Base-by-base conservation (phyloP, 1,140 invertebrate genomes). In the Mactra quadrangularis region DNA sequence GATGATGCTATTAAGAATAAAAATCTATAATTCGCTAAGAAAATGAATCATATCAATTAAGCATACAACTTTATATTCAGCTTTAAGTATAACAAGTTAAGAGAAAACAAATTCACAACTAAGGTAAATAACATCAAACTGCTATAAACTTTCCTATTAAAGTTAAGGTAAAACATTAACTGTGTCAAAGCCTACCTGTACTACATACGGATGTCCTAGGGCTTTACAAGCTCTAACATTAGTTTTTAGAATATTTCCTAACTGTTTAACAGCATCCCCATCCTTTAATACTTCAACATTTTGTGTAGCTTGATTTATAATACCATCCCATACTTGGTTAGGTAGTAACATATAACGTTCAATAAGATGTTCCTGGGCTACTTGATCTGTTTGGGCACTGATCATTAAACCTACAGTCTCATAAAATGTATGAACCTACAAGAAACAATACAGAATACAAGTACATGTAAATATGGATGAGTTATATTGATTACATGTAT, bases 341-440 rank as follows among this genome's bases (percentile, higher is more conserved):
- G 99, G 99, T 68, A 99, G 94, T 86, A 96, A 93, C 98, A 99
- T 99, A 88, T 99, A 99, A 86, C 98, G 97, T 90, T 99, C 98
- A 90, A 99, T 99, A 15, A 99, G 94, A 66, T 96, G 95, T 91
- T 99, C 97, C 94, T 99, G 98, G 33, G 89, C 88, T 47, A 96
- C 94, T 88, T 96, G 95, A 93, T 99, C 98, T 19, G 96, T 95
- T 93, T 99, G 97, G 52, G 98, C 97, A 92, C 96, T 97, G 89
- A 99, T 99, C 98, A 99, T 99, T 90, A 99, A 97, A 57, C 99
- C 99, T 71, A 99, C 98, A 64, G 99, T 99, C 94, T 99, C 99
- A 94, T 99, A 99, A 94, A 99, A 99, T 50, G 99, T 99, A 91
- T 99, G 98, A n/a, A 99, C 98, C 96, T 97, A 89, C n/a, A n/a